Base-by-base conservation (phyloP, 2,797 vertebrate genomes). In the Echeneis naucrates region DNA sequence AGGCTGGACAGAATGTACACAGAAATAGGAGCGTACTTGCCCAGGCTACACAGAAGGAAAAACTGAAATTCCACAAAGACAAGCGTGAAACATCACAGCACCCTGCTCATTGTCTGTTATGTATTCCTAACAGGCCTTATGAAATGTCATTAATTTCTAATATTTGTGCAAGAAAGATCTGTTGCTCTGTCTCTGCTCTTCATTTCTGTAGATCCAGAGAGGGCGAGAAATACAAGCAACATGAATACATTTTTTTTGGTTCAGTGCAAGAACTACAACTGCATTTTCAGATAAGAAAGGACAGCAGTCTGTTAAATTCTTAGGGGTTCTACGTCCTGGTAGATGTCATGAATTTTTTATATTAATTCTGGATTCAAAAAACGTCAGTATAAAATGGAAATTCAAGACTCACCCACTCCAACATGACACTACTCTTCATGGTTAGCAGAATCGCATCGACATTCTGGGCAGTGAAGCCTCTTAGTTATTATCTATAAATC, bases 301-400 rank as follows among this genome's bases (percentile, higher is more conserved):
- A 87, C 82, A 77, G 80, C 77, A 83, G 78, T 58, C 80, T 79
- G 76, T 81, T 77, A 50, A 58, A 80, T 74, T 80, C 75, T 76
- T 74, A 78, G 62, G 64, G 69, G 47, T 67, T 77, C 74, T 74
- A 64, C 73, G 65, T 80, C 11, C 85, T 72, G 84, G 77, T 75
- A 83, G 68, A 75, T 67, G 60, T 73, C 72, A 87, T 75, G 75
- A 74, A 87, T 87, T 73, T 78, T 89, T 85, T 58, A 89, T 84
- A 70, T 30, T 69, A 54, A 44, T 48, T 62, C 67, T 55, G 53
- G 79, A 72, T 26, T 61, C 32, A 52, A 40, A 27, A 65, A 80
- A 75, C 72, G 59, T 64, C 50, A n/a, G 42, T 60, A 48, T 61
- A 76, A 67, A 67, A 76, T 59, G 35, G 67, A 79, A 57, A 81